Evolutionary conservation across 2,888 invertebrate genomes (phyloP), one percentile per base, ranked within the genome.

Genomic region (Nesidiocoris tenuis): DNA sequence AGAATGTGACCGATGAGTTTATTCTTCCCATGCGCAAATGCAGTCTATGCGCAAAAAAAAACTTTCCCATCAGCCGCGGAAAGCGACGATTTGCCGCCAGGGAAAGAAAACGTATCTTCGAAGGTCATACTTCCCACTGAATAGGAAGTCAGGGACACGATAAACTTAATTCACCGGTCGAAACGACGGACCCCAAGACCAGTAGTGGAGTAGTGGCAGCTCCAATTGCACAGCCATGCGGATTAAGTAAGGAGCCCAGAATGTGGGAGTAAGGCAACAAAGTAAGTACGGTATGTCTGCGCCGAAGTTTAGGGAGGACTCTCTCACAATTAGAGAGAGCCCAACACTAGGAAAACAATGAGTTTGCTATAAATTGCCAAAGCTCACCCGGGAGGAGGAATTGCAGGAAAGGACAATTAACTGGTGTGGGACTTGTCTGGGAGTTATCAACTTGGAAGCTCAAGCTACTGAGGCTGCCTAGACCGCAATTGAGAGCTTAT

Each of bases 281-380:
- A 65, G n/a, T 65, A 39, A 19, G 25, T 19, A 9, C 22, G 54
- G 21, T 22, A 21, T 56, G 22, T 39, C 39, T 39, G 39, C 39
- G 39, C 39, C 12, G 39, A 39, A 39, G 39, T 39, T 39, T 39
- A 39, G 39, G 39, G 56, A 57, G 17, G 59, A 57, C 22, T 18
- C 56, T 67, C 70, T 24, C 70, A 59, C 70, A 70, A 70, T 70
- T 70, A 70, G 70, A 39, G 39, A 39, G 39, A 24, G 23, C 57
- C n/a, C 21, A 70, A 0, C 24, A 22, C 70, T 57, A 57, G 19
- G 70, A 70, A 39, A 63, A 70, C 70, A 70, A 70, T 70, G 70
- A 23, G 59, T 70, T 70, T 59, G 70, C 16, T 59, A 67, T 56
- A 67, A 67, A 67, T 67, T 67, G 56, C 70, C 70, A 23, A 57